Base-by-base conservation (phyloP, 2,113 vertebrate genomes). In the Corythornis madagascariensis region DNA sequence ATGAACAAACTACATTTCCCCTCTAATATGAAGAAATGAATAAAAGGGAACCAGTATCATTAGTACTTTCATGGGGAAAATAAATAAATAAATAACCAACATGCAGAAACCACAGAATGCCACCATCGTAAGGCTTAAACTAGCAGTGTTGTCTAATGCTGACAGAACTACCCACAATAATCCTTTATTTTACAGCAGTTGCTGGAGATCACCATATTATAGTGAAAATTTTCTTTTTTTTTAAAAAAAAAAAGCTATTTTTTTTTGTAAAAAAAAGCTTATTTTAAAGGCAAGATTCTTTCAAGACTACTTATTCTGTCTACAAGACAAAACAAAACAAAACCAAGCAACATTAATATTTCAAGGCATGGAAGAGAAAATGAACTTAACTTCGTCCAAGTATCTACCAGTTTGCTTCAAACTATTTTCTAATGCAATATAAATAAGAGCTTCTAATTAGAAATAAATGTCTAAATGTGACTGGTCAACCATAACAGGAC, bases 1-100 rank as follows among this genome's bases (percentile, higher is more conserved):
- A 99, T 98, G 98, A 98, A 97, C 98, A 96, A 98, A 98, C 98
- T 97, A 95, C 98, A 97, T 97, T 97, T 98, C 97, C 97, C 97
- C 97, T 97, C 97, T 95, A 93, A 95, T 86, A 97, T 96, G 96
- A 96, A 98, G 97, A 96, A 92, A 95, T 90, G 96, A 97, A 98
- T 97, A 97, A 98, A 92, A 97, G 97, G 95, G 95, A 56, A 95
- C 89, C 97, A 97, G 97, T 97, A 97, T 97, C 91, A 73, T 89
- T 87, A 72, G 65, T 94, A 80, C 78, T 97, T 97, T 95, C 94
- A 96, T 72, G 90, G 81, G 79, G 81, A 91, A 50, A 24, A 50
- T 13, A 9, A 21, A 26, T 40, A 10, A 25, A 42, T 20, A 48
- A 25, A 42, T 9, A 25, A 45, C 7, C 83, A 88, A 83, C 33